Evolutionary conservation across 1,140 invertebrate species (phyloP), one percentile per base, ranked within the genome.

Genomic region (Neodiprion lecontei): DNA sequence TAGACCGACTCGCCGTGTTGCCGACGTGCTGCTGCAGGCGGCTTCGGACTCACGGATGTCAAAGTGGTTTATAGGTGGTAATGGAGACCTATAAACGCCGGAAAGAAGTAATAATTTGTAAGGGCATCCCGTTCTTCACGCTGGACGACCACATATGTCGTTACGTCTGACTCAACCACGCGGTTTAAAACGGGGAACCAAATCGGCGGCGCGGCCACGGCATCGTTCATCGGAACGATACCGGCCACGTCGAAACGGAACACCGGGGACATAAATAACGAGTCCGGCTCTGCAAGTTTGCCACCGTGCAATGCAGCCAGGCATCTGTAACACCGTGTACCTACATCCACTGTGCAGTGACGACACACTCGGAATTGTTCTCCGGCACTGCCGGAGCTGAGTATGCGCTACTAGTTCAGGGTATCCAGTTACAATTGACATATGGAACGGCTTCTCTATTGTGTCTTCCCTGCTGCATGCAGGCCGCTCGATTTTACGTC

Each of bases 11-110:
- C 28, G 28, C 28, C 28, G 28, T 40, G 28, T 40, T 5, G 28
- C 28, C 28, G 28, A 5, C 28, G 5, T 40, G 28, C 28, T 40
- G 28, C 28, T 40, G 28, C 53, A 61, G 53, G 3, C 53, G 53
- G 53, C 11, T 61, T 9, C 28, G 28, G 5, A 61, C 53, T 61
- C 53, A 17, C 11, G 53, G 9, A 61, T 12, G 53, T 61, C 53
- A 61, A 61, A 61, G 53, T 61, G 53, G 53, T 61, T 61, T 61
- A 61, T 61, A 61, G 53, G 53, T 61, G 53, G 83, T 85, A 84
- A 85, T 84, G 83, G 83, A 86, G 81, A 84, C 83, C 83, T 83
- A 82, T 82, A 80, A 84, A 81, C 77, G 79, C 83, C 84, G 83
- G 84, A 86, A 85, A 85, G 81, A 82, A 76, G 81, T 82, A 83